Base-by-base conservation (phyloP, 1,140 invertebrate genomes). In the Oncopodura yosiiana region DNA sequence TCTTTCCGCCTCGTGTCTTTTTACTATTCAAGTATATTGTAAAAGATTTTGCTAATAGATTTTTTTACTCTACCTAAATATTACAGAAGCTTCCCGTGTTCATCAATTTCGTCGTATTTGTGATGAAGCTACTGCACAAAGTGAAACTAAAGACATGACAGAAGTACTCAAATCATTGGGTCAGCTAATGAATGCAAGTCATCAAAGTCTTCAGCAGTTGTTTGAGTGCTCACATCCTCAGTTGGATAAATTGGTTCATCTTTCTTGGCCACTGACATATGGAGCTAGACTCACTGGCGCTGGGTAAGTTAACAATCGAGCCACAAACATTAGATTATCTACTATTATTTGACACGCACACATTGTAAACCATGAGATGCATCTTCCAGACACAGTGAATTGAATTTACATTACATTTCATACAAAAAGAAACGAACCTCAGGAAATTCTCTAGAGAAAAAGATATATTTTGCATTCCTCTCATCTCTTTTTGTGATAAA, bases 221-320 rank as follows among this genome's bases (percentile, higher is more conserved):
- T 99, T 95, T 68, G 88, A 98, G 69, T 99, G 94, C 70, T 95
- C 90, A 48, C 92, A 95, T 75, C 76, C 82, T 1, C 79, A 85
- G 63, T 74, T 99, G 49, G 92, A 99, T 70, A 72, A 73, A 44
- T 73, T 98, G 3, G 89, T 96, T 27, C 71, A 82, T 24, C 69
- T 85, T 39, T 88, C 89, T n/a, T 70, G 77, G 49, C 69, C 79
- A 42, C 74, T 78, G 49, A 79, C 84, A 5, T 73, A 87, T 19
- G 89, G 93, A 29, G 84, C 88, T 8, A 77, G 94, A 56, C 73
- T 99, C 29, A 99, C 95, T 5, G 95, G 95, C 46, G 90, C 90
- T 16, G 90, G 90, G 77, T 84, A 73, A 74, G 69, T 65, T 48
- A 32, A 27, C 11, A n/a, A 4, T 27, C n/a, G n/a, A n/a, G n/a